Conservation (phyloP, 2,797 vertebrate genomes). For the Urosaurus nigricauda region DNA sequence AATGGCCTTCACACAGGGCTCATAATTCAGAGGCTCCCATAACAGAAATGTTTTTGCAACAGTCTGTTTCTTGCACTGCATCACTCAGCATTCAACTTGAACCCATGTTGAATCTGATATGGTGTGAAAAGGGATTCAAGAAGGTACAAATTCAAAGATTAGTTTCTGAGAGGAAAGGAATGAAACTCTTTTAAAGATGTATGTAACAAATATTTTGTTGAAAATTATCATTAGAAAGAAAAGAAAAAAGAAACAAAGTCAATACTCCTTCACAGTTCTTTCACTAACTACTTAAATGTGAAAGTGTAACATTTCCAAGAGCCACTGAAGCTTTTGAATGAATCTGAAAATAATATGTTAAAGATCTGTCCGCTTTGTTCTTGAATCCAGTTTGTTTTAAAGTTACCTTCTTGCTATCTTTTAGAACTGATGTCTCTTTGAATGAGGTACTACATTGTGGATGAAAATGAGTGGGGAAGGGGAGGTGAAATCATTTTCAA, state of each 20-base stretch:
- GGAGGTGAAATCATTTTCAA: conserved; percentile 11
- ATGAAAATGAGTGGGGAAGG: neutral
- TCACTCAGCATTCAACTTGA: conserved; percentile 64
- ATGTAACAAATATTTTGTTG: neutral
- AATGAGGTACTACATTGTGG: neutral
- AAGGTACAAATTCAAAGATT: neutral
- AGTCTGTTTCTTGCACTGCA: conserved; percentile 67
- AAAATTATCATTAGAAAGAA: neutral
- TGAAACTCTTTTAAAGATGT: neutral
- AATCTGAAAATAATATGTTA: conserved; percentile 39
- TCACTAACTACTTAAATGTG: conserved; percentile 31
- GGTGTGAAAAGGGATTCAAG: neutral
- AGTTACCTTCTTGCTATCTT: conserved; percentile 18
- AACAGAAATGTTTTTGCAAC: conserved; percentile 67
- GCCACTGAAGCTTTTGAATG: conserved; percentile 40
- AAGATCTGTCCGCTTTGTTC: conserved; percentile 30
- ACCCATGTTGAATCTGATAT: neutral
- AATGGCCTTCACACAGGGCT: conserved; percentile 62
- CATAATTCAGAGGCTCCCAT: conserved; percentile 61
- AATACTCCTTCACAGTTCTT: neutral
- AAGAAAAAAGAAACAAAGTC: neutral
- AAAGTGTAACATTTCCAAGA: conserved; percentile 29
- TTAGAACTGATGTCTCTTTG: neutral
- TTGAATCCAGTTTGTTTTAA: conserved; percentile 5
- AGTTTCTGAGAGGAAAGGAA: neutral